Base-by-base conservation (phyloP, 2,113 vertebrate species). In the Sylvia atricapilla region DNA sequence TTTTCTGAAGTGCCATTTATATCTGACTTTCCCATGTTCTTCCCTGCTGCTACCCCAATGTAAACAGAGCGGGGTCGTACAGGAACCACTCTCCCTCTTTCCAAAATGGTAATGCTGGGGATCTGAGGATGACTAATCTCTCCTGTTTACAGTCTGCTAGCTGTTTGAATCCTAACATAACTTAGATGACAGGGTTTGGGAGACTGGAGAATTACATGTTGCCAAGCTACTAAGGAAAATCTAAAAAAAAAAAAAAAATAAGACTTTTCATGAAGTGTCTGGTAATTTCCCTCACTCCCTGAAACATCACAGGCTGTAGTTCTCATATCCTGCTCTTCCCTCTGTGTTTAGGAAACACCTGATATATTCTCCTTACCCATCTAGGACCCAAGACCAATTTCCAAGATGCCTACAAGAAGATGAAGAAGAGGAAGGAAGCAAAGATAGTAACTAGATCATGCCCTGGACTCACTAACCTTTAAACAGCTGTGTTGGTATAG, bases 101-200 rank as follows among this genome's bases (percentile, higher is more conserved):
- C 89, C 91, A 93, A 82, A 95, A 79, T 53, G 84, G 67, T 75
- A 64, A 69, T 91, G 74, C 87, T 89, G 80, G 64, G 53, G 94
- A 93, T 95, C 78, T 58, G 78, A 58, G 89, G 81, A 93, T 95
- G 94, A 95, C 77, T 96, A 89, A 94, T 89, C 84, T 93, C 87
- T 95, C 87, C 89, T 94, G 89, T 89, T 95, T 94, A 87, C 89
- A 97, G 94, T 91, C 87, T 95, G 91, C 91, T 94, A 91, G 70
- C 89, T 82, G 62, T 75, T 93, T 82, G 84, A 93, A 93, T 96
- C 93, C 95, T 95, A 79, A 95, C 93, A 87, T 79, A 85, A 89
- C 93, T 95, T 89, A 93, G 89, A 89, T 96, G 95, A 94, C 91
- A 91, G 67, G 53, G 84, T 82, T 93, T 30, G 11, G 81, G 53